Conservation (phyloP, 2,888 invertebrate species). For the Temnothorax rugatulus region DNA sequence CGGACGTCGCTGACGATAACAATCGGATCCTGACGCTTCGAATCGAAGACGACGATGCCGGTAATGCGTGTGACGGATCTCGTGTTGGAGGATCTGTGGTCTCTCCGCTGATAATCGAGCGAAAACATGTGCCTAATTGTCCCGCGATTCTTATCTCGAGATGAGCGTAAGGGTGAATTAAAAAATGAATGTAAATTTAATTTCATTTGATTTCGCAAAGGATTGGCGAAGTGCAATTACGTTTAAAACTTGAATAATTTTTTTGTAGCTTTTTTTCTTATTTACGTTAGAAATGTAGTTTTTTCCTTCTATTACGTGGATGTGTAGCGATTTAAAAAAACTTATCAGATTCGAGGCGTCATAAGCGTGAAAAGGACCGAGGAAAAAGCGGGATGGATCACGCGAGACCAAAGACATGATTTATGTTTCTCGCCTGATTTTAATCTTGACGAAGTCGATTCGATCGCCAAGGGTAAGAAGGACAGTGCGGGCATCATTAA, state of each 20-base stretch:
- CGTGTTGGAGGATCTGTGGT: neutral
- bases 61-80: constrained; percentile 15
- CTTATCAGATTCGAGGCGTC: neutral
- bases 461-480: neutral
- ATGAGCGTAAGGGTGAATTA: neutral
- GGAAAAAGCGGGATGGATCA: neutral
- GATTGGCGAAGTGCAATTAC: neutral
- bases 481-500: constrained; percentile 12
- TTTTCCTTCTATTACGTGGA: neutral
- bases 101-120: neutral
- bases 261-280: neutral
- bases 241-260: neutral
- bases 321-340: neutral
- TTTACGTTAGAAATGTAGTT: neutral
- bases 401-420: constrained; percentile 9
- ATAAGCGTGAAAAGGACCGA: neutral
- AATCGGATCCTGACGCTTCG: constrained; percentile 16
- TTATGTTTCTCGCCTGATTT: neutral
- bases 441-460: neutral
- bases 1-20: constrained; percentile 20
- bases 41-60: constrained; percentile 57
- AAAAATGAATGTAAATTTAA: neutral
- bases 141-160: neutral
- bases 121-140: neutral
- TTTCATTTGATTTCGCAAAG: neutral